Conservation (phyloP, 2,888 invertebrate species). For the Heliconius ethilla region DNA sequence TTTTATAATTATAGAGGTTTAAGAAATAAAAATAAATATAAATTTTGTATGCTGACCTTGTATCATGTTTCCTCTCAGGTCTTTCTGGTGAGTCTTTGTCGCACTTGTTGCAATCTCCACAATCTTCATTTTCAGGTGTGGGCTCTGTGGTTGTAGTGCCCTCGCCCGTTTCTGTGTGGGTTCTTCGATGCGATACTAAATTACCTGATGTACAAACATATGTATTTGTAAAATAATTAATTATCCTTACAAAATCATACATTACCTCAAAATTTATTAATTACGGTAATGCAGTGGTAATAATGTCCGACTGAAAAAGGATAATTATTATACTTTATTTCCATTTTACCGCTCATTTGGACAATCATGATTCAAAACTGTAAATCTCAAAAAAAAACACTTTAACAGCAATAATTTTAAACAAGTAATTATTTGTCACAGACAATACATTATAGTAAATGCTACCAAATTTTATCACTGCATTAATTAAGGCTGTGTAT, state of each 20-base stretch:
- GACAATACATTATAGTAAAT: background rate
- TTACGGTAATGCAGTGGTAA: no score
- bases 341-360: no score
- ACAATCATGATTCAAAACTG: no score
- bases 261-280: no score
- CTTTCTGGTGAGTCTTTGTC: conserved; percentile 61
- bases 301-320: no score
- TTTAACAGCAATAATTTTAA: background rate
- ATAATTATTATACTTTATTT: no score
- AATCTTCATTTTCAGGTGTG: conserved; percentile 55
- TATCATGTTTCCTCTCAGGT: conserved; percentile 63
- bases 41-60: conserved; percentile 53
- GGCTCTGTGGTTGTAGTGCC: conserved; percentile 58
- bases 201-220: conserved; percentile 74
- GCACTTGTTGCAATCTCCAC: conserved; percentile 65
- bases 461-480: background rate
- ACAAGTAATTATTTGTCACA: background rate
- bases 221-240: background rate
- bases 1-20: no score
- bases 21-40: background rate
- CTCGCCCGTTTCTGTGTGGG: conserved; percentile 83
- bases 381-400: background rate
- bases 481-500: background rate
- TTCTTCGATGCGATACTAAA: conserved; percentile 90
- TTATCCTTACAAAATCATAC: background rate